Percentiles rank a stretch among this genome's conserved stretches.
These are phyloP conservation scores for Tetranychus cinnabarinus DNA, from an alignment of 1,140 invertebrate genomes.

Conservation along the genomic window DNA sequence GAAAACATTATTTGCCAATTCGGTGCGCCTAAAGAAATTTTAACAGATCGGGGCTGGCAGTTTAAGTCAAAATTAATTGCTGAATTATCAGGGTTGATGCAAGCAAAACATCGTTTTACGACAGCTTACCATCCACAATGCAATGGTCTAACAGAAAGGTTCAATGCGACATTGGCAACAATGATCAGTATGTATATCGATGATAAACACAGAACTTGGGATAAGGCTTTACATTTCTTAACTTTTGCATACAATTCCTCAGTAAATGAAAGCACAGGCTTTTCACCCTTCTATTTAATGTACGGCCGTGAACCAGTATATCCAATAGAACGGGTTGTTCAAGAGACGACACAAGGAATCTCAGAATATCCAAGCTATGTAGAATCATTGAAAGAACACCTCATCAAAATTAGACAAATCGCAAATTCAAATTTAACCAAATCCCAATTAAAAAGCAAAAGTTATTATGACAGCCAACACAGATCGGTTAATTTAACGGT, in stretches of 20 bases:
- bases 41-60: constrained; percentile 10
- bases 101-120: constrained; percentile 3
- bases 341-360: not conserved
- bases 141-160: constrained; percentile 12
- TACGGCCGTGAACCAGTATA: constrained; percentile 19
- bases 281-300: constrained; percentile 22
- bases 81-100: not conserved
- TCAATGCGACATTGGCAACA: constrained; percentile 9
- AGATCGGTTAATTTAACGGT: not conserved
- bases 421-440: not conserved
- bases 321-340: not conserved
- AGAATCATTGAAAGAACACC: not conserved
- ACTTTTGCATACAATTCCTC: constrained; percentile 24
- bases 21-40: constrained; percentile 8
- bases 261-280: constrained; percentile 19
- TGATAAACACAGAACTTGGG: constrained; percentile 21
- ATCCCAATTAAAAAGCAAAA: not conserved
- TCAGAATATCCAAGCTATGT: not conserved
- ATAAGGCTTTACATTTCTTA: constrained; percentile 20
- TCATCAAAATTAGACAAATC: not conserved
- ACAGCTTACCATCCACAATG: constrained; percentile 8
- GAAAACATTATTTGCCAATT: constrained; percentile 10
- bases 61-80: constrained; percentile 6
- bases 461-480: not conserved
- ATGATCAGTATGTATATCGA: constrained; percentile 15